phyloP scores from a whole-genome alignment of 2,113 vertebrate genomes.

The Calonectris borealis region DNA sequence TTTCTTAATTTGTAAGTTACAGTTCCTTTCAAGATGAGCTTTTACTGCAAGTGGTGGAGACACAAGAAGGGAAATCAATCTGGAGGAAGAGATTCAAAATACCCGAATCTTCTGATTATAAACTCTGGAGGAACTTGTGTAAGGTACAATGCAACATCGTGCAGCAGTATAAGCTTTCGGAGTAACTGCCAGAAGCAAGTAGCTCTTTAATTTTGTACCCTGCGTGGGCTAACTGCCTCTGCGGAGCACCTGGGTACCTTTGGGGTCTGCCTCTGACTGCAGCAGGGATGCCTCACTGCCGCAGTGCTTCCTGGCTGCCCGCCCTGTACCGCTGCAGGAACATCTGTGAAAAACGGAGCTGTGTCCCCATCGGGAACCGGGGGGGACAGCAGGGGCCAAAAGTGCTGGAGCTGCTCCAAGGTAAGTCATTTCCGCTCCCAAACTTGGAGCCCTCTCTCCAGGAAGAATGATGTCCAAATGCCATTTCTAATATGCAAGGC shows the following conservation, averaged over 20 bases:
- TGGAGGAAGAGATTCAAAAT: not conserved
- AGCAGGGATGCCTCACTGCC: not conserved
- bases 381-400: not conserved
- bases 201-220: not conserved
- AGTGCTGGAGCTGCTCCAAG: not conserved
- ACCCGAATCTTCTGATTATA: not conserved
- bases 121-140: not conserved
- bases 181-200: not conserved
- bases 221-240: fast-evolving
- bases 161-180: not conserved
- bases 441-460: not conserved
- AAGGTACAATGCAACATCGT: not conserved
- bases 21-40: not conserved
- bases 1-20: not conserved
- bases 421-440: not conserved
- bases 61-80: fast-evolving
- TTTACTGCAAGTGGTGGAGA: not conserved
- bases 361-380: fast-evolving
- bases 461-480: not conserved
- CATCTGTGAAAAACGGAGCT: not conserved
- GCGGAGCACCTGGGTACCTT: not conserved
- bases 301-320: not conserved
- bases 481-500: fast-evolving
- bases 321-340: not conserved
- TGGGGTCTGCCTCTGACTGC: fast-evolving